Evolutionary conservation across 2,797 vertebrate species (phyloP), one percentile per base, ranked within the genome.

Genomic region (Silurus aristotelis): DNA sequence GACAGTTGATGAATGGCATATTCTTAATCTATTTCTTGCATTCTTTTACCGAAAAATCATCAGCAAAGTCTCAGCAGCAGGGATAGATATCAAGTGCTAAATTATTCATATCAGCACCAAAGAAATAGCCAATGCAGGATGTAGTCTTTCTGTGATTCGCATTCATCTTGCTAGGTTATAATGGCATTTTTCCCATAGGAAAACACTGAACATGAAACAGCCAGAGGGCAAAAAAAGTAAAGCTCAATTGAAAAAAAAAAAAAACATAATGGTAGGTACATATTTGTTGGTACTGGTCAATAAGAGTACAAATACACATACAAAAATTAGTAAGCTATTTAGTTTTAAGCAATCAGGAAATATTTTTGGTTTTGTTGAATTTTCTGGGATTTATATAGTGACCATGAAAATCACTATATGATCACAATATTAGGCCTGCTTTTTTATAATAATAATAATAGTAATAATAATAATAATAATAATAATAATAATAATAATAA

Each of bases 81-180:
- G 79, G 55, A 80, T 66, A 88, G 83, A 88, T 89, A 87, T 83
- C 70, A 52, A 86, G 83, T 73, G 82, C 83, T 89, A 85, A 85
- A 89, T 90, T 86, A 90, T 91, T 90, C 81, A 91, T 87, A 85
- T 84, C 70, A 43, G 66, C 84, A 85, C 70, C 56, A 83, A 80
- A 86, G 77, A 63, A 83, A 80, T 82, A 85, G 82, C 61, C 82
- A 80, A 70, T 73, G 83, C 82, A 84, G 85, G 80, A 85, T 80
- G 81, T 79, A 55, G 64, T 77, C 66, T 82, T 87, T 87, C 89
- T 79, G 79, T 70, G 80, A 55, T 87, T 89, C 71, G 46, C 63
- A 70, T 72, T 85, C 60, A 68, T 82, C 80, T 80, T 82, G 63
- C 55, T 38, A 67, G 71, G n/a, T 73, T 83, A 22, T 22, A 58